Percentiles rank a stretch among this genome's conserved stretches.
Conservation (phyloP, 1,140 invertebrate species). For the Lerema accius region DNA sequence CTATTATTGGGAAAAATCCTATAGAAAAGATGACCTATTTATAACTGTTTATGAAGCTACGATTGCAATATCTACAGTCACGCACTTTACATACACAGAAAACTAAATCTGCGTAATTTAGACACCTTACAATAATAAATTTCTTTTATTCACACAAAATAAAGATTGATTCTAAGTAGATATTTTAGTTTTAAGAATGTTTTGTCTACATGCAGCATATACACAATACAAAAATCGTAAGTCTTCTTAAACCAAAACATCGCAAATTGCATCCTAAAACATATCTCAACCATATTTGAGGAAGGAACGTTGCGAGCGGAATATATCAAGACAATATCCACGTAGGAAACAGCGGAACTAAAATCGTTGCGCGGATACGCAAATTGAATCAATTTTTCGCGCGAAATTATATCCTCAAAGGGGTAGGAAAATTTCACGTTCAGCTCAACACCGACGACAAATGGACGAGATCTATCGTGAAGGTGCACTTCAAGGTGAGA, state of each 20-base stretch:
- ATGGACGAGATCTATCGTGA: conserved; percentile 23
- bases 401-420: conserved; percentile 57
- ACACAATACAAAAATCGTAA: background rate
- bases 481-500: too few relatives aligned
- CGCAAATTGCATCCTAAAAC: conserved; percentile 16
- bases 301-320: conserved; percentile 20
- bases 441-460: conserved; percentile 42
- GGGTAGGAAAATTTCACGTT: conserved; percentile 42
- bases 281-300: background rate
- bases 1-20: conserved; percentile 21
- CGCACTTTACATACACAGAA: too few relatives aligned
- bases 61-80: too few relatives aligned
- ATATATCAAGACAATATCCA: conserved; percentile 46
- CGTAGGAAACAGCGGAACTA: conserved; percentile 46
- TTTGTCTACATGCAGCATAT: too few relatives aligned
- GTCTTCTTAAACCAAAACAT: background rate
- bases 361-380: conserved; percentile 57
- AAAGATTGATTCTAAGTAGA: too few relatives aligned
- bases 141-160: too few relatives aligned
- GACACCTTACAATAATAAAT: too few relatives aligned
- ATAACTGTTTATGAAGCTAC: conserved; percentile 3
- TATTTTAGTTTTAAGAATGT: too few relatives aligned
- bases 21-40: conserved; percentile 1
- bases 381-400: conserved; percentile 70
- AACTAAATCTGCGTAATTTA: too few relatives aligned